Evolutionary conservation across 2,113 vertebrate genomes (phyloP), one percentile per base, ranked within the genome.

Genomic region (Cranoglanis bouderius): DNA sequence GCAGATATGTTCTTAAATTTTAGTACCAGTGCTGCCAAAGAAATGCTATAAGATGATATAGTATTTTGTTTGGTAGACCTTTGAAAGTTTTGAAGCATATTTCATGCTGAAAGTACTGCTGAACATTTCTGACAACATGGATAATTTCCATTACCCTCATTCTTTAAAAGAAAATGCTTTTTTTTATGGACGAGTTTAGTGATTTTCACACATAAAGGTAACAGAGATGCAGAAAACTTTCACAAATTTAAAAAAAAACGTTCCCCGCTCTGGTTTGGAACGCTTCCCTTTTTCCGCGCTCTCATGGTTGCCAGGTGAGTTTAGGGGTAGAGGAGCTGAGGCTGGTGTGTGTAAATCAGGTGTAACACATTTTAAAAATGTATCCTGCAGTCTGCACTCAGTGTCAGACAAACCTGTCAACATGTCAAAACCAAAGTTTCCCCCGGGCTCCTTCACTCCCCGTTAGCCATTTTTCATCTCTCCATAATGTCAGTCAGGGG

Each of bases 401-500:
- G 65, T 32, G 67, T 51, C 53, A 40, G 53, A 72, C 8, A 21
- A 84, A 46, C 55, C 82, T 59, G 40, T 88, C 87, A 61, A 61
- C 70, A 46, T 63, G 82, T 84, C 82, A 84, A 63, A 57, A 53
- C 67, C 40, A 43, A 43, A 84, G 85, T 67, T 84, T 84, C 57
- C 85, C n/a, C 70, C 38, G 35, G 40, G 26, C 82, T 67, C 49
- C 40, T 57, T 67, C 40, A 19, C 86, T 88, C 13, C 10, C 46
- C 6, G n/a, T 38, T 65, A 67, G 38, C 84, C 61, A 55, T 78
- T 80, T 88, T 49, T 87, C 59, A 85, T 90, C 63, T 81, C 82
- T 82, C 82, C 53, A 61, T 70, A 51, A 13, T 51, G n/a, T 40
- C 51, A 53, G 67, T 75, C 32, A 19, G 51, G 85, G 85, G 86